These are phyloP conservation scores for Eilema depressum DNA, from an alignment of 2,888 invertebrate species.

Conservation along the genomic window DNA sequence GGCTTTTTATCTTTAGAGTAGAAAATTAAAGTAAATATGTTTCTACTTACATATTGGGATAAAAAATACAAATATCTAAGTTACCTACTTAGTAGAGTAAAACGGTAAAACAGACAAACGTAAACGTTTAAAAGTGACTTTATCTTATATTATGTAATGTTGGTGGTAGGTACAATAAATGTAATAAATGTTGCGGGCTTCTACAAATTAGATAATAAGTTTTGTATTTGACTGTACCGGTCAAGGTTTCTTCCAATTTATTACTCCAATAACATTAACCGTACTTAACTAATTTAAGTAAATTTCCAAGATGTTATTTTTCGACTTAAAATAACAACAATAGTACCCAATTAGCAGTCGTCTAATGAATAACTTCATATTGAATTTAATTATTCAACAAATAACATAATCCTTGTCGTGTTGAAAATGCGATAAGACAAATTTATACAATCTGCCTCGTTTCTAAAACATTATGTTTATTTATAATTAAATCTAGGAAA, in stretches of 20 bases:
- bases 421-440: constrained; percentile 33
- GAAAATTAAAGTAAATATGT: too few relatives aligned
- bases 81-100: too few relatives aligned
- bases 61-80: too few relatives aligned
- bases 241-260: not conserved
- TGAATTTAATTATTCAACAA: constrained; percentile 17
- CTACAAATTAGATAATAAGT: not conserved
- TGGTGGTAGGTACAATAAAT: too few relatives aligned
- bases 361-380: constrained; percentile 19
- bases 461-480: constrained; percentile 35
- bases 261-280: not conserved
- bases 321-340: not conserved
- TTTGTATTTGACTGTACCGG: not conserved
- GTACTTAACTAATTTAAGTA: not conserved
- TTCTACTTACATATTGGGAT: too few relatives aligned
- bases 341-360: constrained; percentile 22
- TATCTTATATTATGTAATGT: not conserved
- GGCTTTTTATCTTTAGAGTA: too few relatives aligned
- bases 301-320: not conserved
- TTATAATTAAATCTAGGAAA: constrained; percentile 49
- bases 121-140: too few relatives aligned
- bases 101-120: too few relatives aligned
- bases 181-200: not conserved
- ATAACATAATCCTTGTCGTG: constrained; percentile 19
- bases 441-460: constrained; percentile 20